Conservation (phyloP, 1,140 invertebrate species). For the Trachymyrmex cornetzi region DNA sequence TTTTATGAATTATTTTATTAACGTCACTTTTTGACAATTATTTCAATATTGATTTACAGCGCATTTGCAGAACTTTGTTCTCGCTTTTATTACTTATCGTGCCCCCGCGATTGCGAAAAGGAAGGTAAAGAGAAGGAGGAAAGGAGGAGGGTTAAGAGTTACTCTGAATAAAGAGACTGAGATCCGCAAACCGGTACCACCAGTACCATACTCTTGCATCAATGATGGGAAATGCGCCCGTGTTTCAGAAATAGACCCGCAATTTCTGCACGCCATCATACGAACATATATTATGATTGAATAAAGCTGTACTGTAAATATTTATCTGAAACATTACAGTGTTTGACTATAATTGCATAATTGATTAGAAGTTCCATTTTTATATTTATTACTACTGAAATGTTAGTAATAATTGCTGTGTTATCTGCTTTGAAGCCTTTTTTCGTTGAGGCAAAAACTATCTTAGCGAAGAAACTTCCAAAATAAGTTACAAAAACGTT, state of each 20-base stretch:
- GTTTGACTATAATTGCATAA: too few relatives aligned
- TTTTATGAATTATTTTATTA: neutral
- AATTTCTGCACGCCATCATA: neutral
- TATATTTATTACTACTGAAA: too few relatives aligned
- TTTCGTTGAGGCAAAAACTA: too few relatives aligned
- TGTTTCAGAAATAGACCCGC: conserved; percentile 22
- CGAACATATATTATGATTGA: neutral
- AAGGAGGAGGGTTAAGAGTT: conserved; percentile 39
- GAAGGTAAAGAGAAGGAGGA: conserved; percentile 16
- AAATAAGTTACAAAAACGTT: too few relatives aligned
- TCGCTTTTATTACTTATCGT: conserved; percentile 60
- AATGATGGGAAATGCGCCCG: conserved; percentile 31
- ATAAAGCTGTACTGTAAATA: neutral
- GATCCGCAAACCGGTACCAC: conserved; percentile 59
- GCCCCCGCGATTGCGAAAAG: conserved; percentile 51
- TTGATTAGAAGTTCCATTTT: too few relatives aligned
- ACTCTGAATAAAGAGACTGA: conserved; percentile 50
- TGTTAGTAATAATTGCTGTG: too few relatives aligned
- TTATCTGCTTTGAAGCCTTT: too few relatives aligned
- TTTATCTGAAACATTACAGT: neutral
- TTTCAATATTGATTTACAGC: conserved; percentile 39
- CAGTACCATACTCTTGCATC: conserved; percentile 17
- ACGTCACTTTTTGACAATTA: conserved; percentile 17
- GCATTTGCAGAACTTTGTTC: conserved; percentile 25
- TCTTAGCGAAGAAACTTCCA: too few relatives aligned